Evolutionary conservation across 2,888 invertebrate species (phyloP), one percentile per base, ranked within the genome.

Genomic region (Aromia moschata): DNA sequence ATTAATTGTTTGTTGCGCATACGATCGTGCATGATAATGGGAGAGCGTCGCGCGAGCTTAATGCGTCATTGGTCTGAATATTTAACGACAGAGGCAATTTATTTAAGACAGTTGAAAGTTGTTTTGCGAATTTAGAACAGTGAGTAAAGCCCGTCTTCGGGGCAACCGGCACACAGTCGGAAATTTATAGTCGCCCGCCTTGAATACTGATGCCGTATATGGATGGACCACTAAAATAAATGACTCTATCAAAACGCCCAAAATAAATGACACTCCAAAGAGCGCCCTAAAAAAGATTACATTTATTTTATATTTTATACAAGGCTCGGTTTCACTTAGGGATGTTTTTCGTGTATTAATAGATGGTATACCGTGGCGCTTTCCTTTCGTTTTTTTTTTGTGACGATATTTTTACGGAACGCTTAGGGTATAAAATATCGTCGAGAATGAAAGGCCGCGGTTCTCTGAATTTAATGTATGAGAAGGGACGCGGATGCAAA

Each of bases 121-220:
- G 60, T 62, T 56, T 62, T 47, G 56, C 38, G 65, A 65, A 67
- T 67, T 67, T 57, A 60, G 58, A 62, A 62, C 62, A 53, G 58
- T 63, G 58, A 58, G 63, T 67, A 62, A 62, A 68, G 59, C 68
- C 59, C 60, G 68, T 64, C 65, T 55, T 49, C 37, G 52, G 57
- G 57, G 52, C 62, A 60, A 56, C 59, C 49, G 51, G 61, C 67
- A 67, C 63, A 64, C 64, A 59, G 58, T 63, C 51, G 33, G 45
- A 60, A 67, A 67, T 65, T 65, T 65, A 63, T 63, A 41, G 54
- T 51, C 56, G 46, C 55, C 58, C 58, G 55, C 56, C 62, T 57
- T 41, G 61, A 64, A 64, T 62, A 64, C 61, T 62, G 61, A 64
- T 64, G 64, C 54, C 25, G 43, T 25, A 43, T 43, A 43, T 43